A percentile compares a stretch with the other conserved stretches of the same genome.
Evolutionary conservation across 2,113 vertebrate species (phyloP).

Genomic region (Chloropsis hardwickii): DNA sequence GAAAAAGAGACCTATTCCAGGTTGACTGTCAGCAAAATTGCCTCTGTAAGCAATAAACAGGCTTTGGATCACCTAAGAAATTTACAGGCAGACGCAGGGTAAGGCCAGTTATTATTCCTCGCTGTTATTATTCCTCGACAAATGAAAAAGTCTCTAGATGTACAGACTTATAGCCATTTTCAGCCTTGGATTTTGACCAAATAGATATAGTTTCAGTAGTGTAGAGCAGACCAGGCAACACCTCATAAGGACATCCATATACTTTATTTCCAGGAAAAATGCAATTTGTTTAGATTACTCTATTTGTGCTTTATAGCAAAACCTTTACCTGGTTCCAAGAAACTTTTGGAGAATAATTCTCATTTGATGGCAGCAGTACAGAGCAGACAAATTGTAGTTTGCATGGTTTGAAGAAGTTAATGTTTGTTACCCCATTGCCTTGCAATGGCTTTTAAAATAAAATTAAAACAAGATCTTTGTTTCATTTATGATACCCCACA

Average conservation of each 20-base stretch:
- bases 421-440: neutral
- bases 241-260: slow-evolving; percentile 1
- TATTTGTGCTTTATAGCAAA: neutral
- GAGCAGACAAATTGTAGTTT: neutral
- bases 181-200: neutral
- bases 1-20: neutral
- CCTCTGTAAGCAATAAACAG: neutral
- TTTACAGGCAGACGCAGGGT: neutral
- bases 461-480: slow-evolving; percentile 11
- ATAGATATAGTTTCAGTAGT: neutral
- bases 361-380: neutral
- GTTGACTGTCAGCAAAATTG: neutral
- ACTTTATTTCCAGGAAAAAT: slow-evolving; percentile 3
- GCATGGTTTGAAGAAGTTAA: neutral
- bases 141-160: neutral
- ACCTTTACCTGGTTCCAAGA: neutral
- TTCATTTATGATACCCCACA: neutral
- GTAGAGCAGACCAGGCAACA: neutral
- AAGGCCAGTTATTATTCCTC: neutral
- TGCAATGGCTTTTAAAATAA: neutral
- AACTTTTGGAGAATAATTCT: neutral
- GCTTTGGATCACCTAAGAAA: neutral
- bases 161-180: neutral
- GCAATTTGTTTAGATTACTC: slow-evolving; percentile 10
- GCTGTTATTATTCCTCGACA: neutral